Percentiles rank a stretch among this genome's conserved stretches.
Conservation (phyloP, 2,113 vertebrate genomes). For the Falcunculus frontatus region DNA sequence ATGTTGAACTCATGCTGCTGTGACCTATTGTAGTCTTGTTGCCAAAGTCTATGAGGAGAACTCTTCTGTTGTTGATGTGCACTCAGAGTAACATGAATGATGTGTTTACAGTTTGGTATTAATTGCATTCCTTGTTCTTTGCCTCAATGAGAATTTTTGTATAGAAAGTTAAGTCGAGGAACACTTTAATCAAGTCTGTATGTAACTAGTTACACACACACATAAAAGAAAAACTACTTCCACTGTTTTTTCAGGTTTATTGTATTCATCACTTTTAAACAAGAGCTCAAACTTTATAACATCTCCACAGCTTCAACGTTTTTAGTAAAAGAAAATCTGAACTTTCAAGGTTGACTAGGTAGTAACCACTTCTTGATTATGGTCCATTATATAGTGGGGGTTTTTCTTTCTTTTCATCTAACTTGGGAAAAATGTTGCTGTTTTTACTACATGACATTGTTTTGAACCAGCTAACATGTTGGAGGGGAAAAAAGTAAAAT, state of each 20-base stretch:
- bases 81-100: slow-evolving; percentile 53
- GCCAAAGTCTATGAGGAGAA: slow-evolving; percentile 68
- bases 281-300: slow-evolving; percentile 30
- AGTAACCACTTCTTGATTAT: slow-evolving; percentile 47
- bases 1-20: slow-evolving; percentile 73
- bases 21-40: slow-evolving; percentile 73
- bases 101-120: slow-evolving; percentile 74
- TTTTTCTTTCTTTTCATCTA: slow-evolving; percentile 37
- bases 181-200: slow-evolving; percentile 45
- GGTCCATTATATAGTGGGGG: background rate
- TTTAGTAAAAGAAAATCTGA: slow-evolving; percentile 45
- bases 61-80: slow-evolving; percentile 63
- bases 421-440: slow-evolving; percentile 25
- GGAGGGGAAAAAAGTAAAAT: slow-evolving; percentile 34
- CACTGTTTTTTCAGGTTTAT: slow-evolving; percentile 52
- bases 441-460: slow-evolving; percentile 29
- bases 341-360: background rate
- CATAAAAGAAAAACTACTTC: slow-evolving; percentile 32
- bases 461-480: slow-evolving; percentile 34
- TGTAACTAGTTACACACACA: slow-evolving; percentile 25
- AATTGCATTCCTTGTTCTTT: slow-evolving; percentile 77
- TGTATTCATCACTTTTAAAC: slow-evolving; percentile 37
- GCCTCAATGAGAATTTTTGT: slow-evolving; percentile 69
- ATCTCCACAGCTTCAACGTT: slow-evolving; percentile 29
- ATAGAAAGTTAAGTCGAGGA: slow-evolving; percentile 47